Evolutionary conservation across 2,797 vertebrate species (phyloP).

Genomic region (Pelochelys cantorii): DNA sequence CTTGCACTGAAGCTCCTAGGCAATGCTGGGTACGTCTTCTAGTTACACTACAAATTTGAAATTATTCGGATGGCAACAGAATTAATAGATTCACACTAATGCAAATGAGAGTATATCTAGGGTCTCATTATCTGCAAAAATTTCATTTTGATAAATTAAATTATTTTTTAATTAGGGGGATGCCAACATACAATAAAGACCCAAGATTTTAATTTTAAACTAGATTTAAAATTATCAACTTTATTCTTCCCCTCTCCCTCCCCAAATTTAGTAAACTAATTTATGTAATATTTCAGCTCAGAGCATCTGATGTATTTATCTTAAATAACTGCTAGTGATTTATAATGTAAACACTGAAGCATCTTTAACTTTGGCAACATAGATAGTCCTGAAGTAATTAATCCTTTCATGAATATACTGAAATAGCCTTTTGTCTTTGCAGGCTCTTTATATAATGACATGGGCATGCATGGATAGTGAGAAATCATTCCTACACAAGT

Average conservation of each 20-base stretch:
- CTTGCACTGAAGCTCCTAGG: no score
- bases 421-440: neutral
- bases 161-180: neutral
- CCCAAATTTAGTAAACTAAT: neutral
- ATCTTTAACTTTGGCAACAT: neutral
- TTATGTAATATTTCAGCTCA: neutral
- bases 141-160: neutral
- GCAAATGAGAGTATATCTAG: neutral
- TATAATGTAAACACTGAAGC: neutral
- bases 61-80: slow-evolving; percentile 1
- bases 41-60: slow-evolving; percentile 34
- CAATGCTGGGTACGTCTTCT: neutral
- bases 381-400: neutral
- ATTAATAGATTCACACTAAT: slow-evolving; percentile 21
- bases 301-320: neutral
- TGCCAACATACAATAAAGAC: neutral
- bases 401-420: neutral
- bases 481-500: neutral
- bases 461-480: neutral
- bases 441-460: neutral
- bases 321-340: neutral
- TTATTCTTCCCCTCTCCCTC: neutral
- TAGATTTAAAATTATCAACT: neutral
- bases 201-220: neutral
- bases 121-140: neutral